phyloP scores from a whole-genome alignment of 1,140 invertebrate genomes.

The Vanessa atalanta region DNA sequence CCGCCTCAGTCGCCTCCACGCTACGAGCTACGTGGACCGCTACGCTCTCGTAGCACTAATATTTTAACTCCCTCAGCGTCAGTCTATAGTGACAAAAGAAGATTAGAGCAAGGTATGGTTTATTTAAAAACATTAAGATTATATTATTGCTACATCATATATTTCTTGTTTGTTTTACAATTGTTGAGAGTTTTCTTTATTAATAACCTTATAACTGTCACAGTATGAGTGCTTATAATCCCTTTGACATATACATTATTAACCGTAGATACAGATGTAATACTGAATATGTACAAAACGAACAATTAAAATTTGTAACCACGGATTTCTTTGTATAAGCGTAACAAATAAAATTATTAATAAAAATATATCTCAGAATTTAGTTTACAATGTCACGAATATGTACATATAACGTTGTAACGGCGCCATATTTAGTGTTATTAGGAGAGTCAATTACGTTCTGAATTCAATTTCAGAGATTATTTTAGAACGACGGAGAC shows the following conservation, averaged over 20 bases:
- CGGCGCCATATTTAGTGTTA: conserved; percentile 33
- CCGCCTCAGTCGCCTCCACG: conserved; percentile 64
- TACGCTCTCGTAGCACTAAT: conserved; percentile 65
- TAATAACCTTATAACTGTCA: conserved; percentile 13
- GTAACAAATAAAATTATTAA: not conserved
- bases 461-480: conserved; percentile 25
- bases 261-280: not conserved
- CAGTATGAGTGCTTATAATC: not conserved
- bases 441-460: conserved; percentile 26
- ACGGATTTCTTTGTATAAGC: not conserved
- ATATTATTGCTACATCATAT: not conserved
- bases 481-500: conserved; percentile 18
- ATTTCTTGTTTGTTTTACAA: not conserved
- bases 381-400: conserved; percentile 3
- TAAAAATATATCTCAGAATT: not conserved
- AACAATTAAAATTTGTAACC: not conserved
- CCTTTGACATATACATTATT: not conserved
- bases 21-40: conserved; percentile 63
- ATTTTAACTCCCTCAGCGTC: conserved; percentile 42
- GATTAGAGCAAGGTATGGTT: conserved; percentile 39
- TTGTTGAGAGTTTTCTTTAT: conserved; percentile 1
- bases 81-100: conserved; percentile 51
- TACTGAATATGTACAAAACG: not conserved
- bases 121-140: not conserved
- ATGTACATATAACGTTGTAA: not conserved